Conservation (phyloP, 2,113 vertebrate genomes). For the Ramphastos sulfuratus region DNA sequence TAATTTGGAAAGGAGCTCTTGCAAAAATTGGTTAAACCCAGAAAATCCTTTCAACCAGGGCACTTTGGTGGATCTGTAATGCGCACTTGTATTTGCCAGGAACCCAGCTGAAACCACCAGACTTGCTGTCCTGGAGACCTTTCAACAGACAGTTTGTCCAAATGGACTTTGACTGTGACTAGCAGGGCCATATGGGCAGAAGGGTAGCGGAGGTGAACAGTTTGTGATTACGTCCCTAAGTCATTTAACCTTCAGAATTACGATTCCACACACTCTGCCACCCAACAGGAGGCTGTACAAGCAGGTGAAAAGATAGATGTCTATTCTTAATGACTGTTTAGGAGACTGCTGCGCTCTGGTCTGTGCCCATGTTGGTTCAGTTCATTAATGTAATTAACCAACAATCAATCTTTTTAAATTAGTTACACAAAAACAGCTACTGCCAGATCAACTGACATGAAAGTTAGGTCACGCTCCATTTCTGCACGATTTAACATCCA, state of each 20-base stretch:
- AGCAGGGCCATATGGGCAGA: slow-evolving; percentile 36
- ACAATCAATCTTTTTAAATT: slow-evolving; percentile 67
- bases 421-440: slow-evolving; percentile 59
- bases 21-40: background rate
- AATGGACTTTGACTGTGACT: slow-evolving; percentile 21
- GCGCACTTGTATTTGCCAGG: background rate
- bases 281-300: slow-evolving; percentile 37
- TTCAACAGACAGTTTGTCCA: slow-evolving; percentile 38
- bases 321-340: slow-evolving; percentile 50
- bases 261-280: slow-evolving; percentile 11
- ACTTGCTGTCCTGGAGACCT: slow-evolving; percentile 31
- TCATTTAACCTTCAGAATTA: slow-evolving; percentile 65
- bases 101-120: slow-evolving; percentile 10
- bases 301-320: slow-evolving; percentile 62
- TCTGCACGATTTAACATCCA: slow-evolving; percentile 49
- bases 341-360: slow-evolving; percentile 54
- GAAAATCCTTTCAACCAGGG: background rate
- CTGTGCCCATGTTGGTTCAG: slow-evolving; percentile 44
- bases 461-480: slow-evolving; percentile 51
- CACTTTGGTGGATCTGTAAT: background rate
- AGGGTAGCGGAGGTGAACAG: slow-evolving; percentile 20
- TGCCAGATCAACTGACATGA: slow-evolving; percentile 19
- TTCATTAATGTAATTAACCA: slow-evolving; percentile 70
- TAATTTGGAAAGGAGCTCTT: background rate
- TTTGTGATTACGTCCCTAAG: slow-evolving; percentile 33